Evolutionary conservation across 2,888 invertebrate species (phyloP).

Genomic region (Lasioglossum marginatum): DNA sequence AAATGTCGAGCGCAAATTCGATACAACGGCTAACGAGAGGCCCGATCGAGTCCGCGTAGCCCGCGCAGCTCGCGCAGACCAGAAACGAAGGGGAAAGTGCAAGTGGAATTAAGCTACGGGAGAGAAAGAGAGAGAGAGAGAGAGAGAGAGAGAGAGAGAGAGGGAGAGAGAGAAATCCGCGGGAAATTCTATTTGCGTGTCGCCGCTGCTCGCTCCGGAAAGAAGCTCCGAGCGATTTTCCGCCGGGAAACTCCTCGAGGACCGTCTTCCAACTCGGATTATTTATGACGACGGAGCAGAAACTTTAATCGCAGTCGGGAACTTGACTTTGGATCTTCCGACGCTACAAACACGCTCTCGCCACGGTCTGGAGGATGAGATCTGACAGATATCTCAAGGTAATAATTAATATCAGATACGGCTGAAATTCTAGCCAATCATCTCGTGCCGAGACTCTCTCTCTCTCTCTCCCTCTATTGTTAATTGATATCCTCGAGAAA

Average conservation of each 20-base stretch:
- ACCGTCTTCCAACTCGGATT: conserved; percentile 2
- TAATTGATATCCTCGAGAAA: conserved; percentile 15
- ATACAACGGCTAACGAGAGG: conserved; percentile 65
- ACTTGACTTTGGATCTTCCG: neutral
- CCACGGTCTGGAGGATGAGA: neutral
- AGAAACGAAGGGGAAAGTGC: conserved; percentile 54
- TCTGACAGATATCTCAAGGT: neutral
- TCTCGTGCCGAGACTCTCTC: neutral
- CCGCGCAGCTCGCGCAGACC: neutral
- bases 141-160: neutral
- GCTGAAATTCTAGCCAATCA: neutral
- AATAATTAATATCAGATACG: neutral
- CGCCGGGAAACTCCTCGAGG: neutral
- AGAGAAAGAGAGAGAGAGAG: neutral
- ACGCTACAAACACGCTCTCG: neutral
- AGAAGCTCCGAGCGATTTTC: conserved; percentile 14
- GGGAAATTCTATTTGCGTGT: conserved; percentile 40
- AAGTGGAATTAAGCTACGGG: conserved; percentile 54
- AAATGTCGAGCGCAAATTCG: conserved; percentile 62
- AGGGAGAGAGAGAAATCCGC: neutral
- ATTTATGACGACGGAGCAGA: neutral
- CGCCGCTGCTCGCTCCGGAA: neutral
- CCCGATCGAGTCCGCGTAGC: neutral
- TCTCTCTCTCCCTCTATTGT: neutral
- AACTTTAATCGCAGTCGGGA: conserved; percentile 4